Conservation (phyloP, 2,797 vertebrate genomes). For the Scyliorhinus canicula region DNA sequence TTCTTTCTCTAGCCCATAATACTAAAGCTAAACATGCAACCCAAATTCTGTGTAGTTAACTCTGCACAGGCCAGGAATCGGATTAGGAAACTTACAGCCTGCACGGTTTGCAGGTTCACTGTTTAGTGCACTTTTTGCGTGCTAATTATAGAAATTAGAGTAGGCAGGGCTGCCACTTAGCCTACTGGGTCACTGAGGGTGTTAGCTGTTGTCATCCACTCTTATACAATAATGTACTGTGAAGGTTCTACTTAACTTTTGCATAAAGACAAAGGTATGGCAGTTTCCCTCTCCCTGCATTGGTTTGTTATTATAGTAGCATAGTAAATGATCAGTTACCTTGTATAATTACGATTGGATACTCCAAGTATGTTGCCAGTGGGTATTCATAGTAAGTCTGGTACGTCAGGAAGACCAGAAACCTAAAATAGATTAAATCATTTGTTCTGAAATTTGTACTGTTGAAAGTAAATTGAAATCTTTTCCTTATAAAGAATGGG, state of each 20-base stretch:
- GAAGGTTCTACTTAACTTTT: not conserved
- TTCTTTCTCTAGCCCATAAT: not conserved
- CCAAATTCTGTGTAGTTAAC: too few species aligned
- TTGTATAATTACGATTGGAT: slow-evolving; percentile 84
- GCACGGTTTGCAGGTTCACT: too few species aligned
- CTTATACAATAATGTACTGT: not conserved
- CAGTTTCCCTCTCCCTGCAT: not conserved
- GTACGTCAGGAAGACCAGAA: slow-evolving; percentile 84
- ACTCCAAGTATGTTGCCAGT: slow-evolving; percentile 82
- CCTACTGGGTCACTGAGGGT: too few species aligned
- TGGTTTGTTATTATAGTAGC: not conserved
- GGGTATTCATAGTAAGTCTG: slow-evolving; percentile 86
- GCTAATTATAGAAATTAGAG: not conserved
- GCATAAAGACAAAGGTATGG: not conserved
- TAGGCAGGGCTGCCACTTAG: not conserved
- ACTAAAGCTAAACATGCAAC: not conserved
- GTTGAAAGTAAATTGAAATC: not conserved
- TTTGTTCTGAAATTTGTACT: not conserved
- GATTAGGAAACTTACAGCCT: not conserved
- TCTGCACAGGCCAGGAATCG: not conserved
- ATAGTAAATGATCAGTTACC: slow-evolving; percentile 59
- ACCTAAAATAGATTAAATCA: slow-evolving; percentile 58
- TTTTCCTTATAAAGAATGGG: not conserved
- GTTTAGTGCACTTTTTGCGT: not conserved
- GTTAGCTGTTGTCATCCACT: not conserved